phyloP scores from a whole-genome alignment of 2,113 vertebrate genomes.

The Anser cygnoides region DNA sequence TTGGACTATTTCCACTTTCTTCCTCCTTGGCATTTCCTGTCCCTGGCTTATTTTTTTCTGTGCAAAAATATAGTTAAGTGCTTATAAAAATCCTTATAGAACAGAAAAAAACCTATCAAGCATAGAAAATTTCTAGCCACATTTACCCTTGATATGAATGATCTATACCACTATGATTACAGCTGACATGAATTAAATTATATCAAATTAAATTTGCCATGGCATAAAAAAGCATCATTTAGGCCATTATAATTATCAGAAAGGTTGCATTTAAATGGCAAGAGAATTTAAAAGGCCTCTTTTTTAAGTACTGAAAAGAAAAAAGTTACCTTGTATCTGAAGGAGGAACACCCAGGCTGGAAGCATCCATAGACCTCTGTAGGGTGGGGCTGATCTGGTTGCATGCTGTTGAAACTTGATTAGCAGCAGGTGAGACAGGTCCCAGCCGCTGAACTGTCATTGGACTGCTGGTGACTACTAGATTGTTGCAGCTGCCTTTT shows the following conservation, averaged over 20 bases:
- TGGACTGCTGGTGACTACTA: constrained; percentile 81
- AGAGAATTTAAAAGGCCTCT: background rate
- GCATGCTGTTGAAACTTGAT: constrained; percentile 75
- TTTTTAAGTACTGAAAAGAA: background rate
- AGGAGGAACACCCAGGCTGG: constrained; percentile 77
- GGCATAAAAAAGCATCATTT: background rate
- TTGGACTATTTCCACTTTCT: background rate
- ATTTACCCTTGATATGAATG: background rate
- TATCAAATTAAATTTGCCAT: fast-evolving
- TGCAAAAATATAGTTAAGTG: background rate
- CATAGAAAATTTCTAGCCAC: background rate
- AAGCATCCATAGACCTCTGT: constrained; percentile 75
- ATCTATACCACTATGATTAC: background rate
- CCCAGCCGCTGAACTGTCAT: constrained; percentile 81
- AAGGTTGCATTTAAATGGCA: background rate
- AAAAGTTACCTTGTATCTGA: constrained; percentile 85
- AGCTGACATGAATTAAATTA: background rate
- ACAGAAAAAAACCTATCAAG: background rate
- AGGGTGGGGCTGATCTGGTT: constrained; percentile 74
- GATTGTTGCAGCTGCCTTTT: constrained; percentile 79
- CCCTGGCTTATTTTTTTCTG: background rate
- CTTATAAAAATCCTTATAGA: background rate
- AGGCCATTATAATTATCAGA: background rate
- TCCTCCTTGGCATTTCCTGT: background rate
- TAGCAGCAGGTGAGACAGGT: constrained; percentile 72